Base-by-base conservation (phyloP, 2,888 invertebrate genomes). In the Argyresthia goedartella region DNA sequence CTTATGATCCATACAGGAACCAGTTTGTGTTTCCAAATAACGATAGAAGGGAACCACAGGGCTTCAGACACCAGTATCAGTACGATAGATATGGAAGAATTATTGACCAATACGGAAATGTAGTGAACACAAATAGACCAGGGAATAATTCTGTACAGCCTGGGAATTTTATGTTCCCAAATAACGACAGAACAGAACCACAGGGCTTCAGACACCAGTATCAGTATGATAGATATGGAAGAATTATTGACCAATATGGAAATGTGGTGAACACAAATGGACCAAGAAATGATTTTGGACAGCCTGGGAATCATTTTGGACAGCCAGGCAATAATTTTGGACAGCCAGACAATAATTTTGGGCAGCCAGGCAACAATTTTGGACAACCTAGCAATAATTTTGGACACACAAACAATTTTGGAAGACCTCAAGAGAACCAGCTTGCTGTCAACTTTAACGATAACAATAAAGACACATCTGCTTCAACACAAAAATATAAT, bases 11-110 rank as follows among this genome's bases (percentile, higher is more conserved):
- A 16, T 57, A 57, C 10, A 35, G 48, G n/a, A 48, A 36, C 48
- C 25, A 15, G 8, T 61, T 54, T 50, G 50, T 60, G 6, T 63
- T 56, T 42, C 63, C 63, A 4, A 62, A 59, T 14, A 55, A 53
- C 47, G 58, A 59, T 15, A 59, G 57, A 54, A 15, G 16, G 25
- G n/a, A 16, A 46, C 25, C n/a, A n/a, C 61, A 60, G 3, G 59
- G 55, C 11, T 58, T 61, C 11, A 53, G 36, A 11, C 59, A 60
- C 13, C 52, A 55, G 9, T 51, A 25, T 1, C 51, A 54, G 14
- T 56, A 58, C 45, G 53, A 52, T 54, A 55, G 55, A 13, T 55
- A 63, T 42, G 51, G 54, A 16, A 54, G 56, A 42, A 39, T 9
- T 39, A 39, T 11, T 39, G n/a, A 39, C 39, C 39, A 39, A 39